Evolutionary conservation across 2,797 vertebrate species (phyloP), one percentile per base, ranked within the genome.

Genomic region (Lacerta agilis): DNA sequence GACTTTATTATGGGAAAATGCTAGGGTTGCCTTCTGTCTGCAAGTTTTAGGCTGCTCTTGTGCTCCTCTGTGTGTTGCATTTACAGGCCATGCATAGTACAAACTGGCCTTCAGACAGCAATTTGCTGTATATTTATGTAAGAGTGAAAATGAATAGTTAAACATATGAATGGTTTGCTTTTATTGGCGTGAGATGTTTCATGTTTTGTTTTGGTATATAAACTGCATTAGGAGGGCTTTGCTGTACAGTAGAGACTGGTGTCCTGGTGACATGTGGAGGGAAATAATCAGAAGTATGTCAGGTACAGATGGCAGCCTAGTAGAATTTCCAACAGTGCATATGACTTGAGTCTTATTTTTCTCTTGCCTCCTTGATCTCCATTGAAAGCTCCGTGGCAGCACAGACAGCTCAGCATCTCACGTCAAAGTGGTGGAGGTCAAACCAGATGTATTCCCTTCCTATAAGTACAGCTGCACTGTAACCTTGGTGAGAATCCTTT

Each of bases 381-480:
- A 92, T 92, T 81, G 91, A 77, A 76, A 97, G 96, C 86, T 96
- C 85, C 91, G 91, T 77, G 93, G 86, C 86, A 87, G 91, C 91
- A 84, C 95, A 61, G 84, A 93, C 93, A 96, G 55, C 71, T 91
- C 89, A n/a, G 85, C 93, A 0, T 93, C 97, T 85, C 96, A 96
- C 88, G 93, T 97, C 89, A 97, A 97, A 94, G 95, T 97, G 23
- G 96, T 97, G 64, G 97, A 97, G 86, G 96, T 97, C 92, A 96
- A 97, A 91, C 96, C 97, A 0, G 96, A 97, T 17, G 8, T 94
- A 29, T 97, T 97, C 92, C 97, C 97, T 91, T 95, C 97, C 0
- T 97, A 97, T 91, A 97, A 97, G 88, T 97, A 97, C 92, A 97
- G 96, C 94, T 97, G 97, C 87, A 97, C 97, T 0, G 96, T 97